Conservation (phyloP, 35 echinoderm and acorn worm genomes). For the Apostichopus japonicus region DNA sequence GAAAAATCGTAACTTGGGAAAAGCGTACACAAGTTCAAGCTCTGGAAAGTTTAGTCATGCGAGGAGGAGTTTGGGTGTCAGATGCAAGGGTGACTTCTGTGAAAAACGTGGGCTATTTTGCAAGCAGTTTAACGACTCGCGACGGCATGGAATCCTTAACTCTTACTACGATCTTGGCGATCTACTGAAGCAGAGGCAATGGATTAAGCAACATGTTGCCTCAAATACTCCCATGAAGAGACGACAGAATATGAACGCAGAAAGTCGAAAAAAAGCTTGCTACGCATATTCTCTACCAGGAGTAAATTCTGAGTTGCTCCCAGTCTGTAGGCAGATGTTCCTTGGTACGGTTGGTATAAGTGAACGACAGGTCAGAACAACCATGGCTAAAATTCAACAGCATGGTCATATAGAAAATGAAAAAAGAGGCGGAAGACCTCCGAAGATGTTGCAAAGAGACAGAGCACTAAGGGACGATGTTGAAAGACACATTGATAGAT, state of each 20-base stretch:
- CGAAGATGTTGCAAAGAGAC: too few relatives aligned
- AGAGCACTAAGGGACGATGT: not conserved
- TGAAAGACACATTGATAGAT: constrained; percentile 54
- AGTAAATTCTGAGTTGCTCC: not conserved
- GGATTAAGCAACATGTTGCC: constrained; percentile 20
- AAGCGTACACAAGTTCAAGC: not conserved
- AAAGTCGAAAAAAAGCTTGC: not conserved
- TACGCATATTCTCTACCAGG: not conserved
- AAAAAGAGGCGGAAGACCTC: not conserved
- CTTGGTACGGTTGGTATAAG: not conserved
- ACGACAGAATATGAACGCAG: not conserved
- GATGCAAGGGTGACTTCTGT: too few relatives aligned
- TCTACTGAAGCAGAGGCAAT: too few relatives aligned
- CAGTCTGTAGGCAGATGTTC: constrained; percentile 18
- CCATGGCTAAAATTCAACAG: not conserved
- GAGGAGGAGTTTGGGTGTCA: too few relatives aligned
- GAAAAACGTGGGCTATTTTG: too few relatives aligned
- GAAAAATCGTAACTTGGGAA: not conserved
- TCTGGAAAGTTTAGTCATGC: not conserved
- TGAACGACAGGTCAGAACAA: too few relatives aligned
- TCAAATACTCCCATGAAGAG: not conserved
- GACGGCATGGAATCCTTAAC: too few relatives aligned
- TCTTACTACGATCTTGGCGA: too few relatives aligned
- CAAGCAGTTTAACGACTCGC: too few relatives aligned
- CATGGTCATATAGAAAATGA: constrained; percentile 9